phyloP scores from a whole-genome alignment of 2,888 invertebrate genomes.

The Drosophila melanosoma region DNA sequence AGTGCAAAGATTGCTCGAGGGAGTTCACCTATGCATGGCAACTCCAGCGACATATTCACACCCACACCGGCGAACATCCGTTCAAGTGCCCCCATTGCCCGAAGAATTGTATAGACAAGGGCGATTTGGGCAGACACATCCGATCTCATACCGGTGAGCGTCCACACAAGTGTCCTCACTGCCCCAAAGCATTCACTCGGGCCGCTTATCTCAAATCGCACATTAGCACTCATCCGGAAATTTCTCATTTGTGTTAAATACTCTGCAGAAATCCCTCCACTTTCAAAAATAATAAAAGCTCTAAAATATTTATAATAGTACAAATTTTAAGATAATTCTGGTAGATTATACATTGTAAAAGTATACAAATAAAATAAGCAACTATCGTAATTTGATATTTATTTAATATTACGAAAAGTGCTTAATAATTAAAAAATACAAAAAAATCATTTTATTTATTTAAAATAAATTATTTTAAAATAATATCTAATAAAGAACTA shows the following conservation, averaged over 20 bases:
- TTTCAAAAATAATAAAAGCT: not conserved
- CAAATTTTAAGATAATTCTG: not conserved
- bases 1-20: conserved; percentile 29
- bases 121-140: conserved; percentile 29
- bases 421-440: not conserved
- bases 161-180: conserved; percentile 41
- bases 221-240: conserved; percentile 11
- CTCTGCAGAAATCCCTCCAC: not conserved
- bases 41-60: conserved; percentile 36
- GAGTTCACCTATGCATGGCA: conserved; percentile 39
- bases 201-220: conserved; percentile 39
- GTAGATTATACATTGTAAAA: not conserved
- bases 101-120: conserved; percentile 33
- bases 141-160: conserved; percentile 39
- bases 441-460: not conserved
- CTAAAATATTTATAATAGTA: too few relatives aligned
- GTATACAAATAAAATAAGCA: not conserved
- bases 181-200: conserved; percentile 37
- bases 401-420: not conserved
- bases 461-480: not conserved
- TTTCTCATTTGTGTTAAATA: not conserved
- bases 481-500: not conserved
- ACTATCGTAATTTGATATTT: not conserved
- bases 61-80: conserved; percentile 34
- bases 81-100: conserved; percentile 48